These are phyloP conservation scores for Agonopterix subpropinquella DNA, from an alignment of 2,888 invertebrate species.

Conservation along the genomic window DNA sequence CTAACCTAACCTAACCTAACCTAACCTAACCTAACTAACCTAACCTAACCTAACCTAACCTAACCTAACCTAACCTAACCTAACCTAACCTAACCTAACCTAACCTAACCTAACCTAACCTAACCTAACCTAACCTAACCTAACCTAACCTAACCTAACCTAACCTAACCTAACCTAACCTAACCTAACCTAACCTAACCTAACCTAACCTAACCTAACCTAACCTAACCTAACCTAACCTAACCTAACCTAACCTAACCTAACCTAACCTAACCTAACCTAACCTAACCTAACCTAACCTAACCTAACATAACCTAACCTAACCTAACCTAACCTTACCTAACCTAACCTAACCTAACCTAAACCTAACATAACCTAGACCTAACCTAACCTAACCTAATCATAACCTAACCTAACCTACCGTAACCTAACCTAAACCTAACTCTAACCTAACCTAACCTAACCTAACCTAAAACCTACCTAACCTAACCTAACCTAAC, in stretches of 20 bases:
- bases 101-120: conserved; percentile 11
- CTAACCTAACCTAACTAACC: conserved; percentile 14
- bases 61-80: conserved; percentile 13
- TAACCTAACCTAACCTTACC: conserved; percentile 19
- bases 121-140: conserved; percentile 11
- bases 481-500: conserved; percentile 16
- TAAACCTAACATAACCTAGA: conserved; percentile 17
- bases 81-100: conserved; percentile 13
- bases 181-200: conserved; percentile 19
- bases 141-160: conserved; percentile 12
- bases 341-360: conserved; percentile 19
- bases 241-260: conserved; percentile 15
- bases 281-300: conserved; percentile 12
- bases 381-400: conserved; percentile 19
- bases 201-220: conserved; percentile 17
- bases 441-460: conserved; percentile 16
- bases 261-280: conserved; percentile 16
- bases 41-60: conserved; percentile 15
- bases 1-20: conserved; percentile 15
- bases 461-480: conserved; percentile 19
- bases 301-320: conserved; percentile 15
- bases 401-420: conserved; percentile 19
- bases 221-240: conserved; percentile 20
- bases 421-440: conserved; percentile 16
- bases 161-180: conserved; percentile 12